Evolutionary conservation across 2,797 vertebrate species (phyloP), one percentile per base, ranked within the genome.

Genomic region (Gymnothorax reevesii): DNA sequence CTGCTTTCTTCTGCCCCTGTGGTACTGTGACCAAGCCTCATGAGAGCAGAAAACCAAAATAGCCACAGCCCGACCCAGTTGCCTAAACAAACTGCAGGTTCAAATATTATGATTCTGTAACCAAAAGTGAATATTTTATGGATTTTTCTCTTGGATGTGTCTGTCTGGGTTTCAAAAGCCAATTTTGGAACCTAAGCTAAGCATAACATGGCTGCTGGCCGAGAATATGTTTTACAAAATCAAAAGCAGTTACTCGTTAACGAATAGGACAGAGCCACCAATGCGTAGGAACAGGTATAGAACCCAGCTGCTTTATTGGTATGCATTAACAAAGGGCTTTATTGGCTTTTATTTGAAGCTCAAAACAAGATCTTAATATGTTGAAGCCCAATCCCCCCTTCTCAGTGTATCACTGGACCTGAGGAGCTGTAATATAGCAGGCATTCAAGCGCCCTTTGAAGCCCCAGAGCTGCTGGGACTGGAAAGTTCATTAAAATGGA

Each of bases 271-370:
- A 55, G 49, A 55, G 49, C 20, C 9, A 80, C 20, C 1, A 80
- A 54, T 9, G 52, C 7, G 49, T 4, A 80, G 77, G 55, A 49
- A 55, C 77, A 80, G 57, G 15, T 66, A 42, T 60, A 84, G 57
- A 84, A 84, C 64, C 83, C 83, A 84, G 83, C 60, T 84, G 59
- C 66, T 83, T 84, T 84, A 84, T 64, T 84, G 83, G 7, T 42
- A 60, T 84, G 25, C 27, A 62, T 52, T n/a, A 80, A 80, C 25
- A 57, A 9, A 49, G 10, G 6, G 25, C 66, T 60, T 84, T 42
- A 25, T 84, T 66, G 83, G 59, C 57, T 84, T 84, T 42, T 42
- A 42, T 84, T 5, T 22, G 33, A 60, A 22, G 15, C 33, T 64
- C 17, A 42, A 84, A 80, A 80, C 33, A 83, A 62, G 15, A 84